Evolutionary conservation across 2,797 vertebrate genomes (phyloP), one percentile per base, ranked within the genome.

Genomic region (Anas acuta): DNA sequence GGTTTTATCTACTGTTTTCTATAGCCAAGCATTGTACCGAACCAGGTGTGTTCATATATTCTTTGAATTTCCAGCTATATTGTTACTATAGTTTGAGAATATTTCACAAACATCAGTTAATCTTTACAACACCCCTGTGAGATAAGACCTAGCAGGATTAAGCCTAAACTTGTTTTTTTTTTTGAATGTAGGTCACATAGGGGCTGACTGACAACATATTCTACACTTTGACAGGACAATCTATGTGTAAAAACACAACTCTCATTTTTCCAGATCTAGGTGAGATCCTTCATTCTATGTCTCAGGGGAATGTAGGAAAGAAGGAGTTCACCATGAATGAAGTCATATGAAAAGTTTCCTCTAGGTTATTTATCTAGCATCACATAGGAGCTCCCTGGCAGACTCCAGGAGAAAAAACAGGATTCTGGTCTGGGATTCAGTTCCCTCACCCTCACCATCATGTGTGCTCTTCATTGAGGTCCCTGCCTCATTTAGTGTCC

Each of bases 91-190:
- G 33, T 66, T 54, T 87, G 30, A 91, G 45, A 91, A 62, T 86
- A 60, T 66, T 84, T 84, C 56, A 73, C 47, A 75, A 47, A 7
- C n/a, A 86, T 66, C 82, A 66, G 58, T 35, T 85, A 71, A 91
- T 86, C 88, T 93, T 87, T 72, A 87, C 35, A 93, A 78, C 54
- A 78, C 18, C 62, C 23, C 10, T 66, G 21, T 20, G 51, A 93
- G 87, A 91, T 64, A 84, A 91, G 32, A 13, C 13, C 37, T 39
- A 43, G 26, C 78, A 72, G 41, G 45, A 87, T 88, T 84, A 93
- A 76, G 56, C n/a, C 70, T 87, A 93, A 91, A 88, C 41, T 84
- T 94, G 82, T 84, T 41, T 41, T 41, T 62, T 35, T 89, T 80
- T 93, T 87, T 41, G 62, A 26, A 80, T 20, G 25, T 43, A 37